Conservation (phyloP, 1,140 invertebrate genomes). For the Lineus longissimus region DNA sequence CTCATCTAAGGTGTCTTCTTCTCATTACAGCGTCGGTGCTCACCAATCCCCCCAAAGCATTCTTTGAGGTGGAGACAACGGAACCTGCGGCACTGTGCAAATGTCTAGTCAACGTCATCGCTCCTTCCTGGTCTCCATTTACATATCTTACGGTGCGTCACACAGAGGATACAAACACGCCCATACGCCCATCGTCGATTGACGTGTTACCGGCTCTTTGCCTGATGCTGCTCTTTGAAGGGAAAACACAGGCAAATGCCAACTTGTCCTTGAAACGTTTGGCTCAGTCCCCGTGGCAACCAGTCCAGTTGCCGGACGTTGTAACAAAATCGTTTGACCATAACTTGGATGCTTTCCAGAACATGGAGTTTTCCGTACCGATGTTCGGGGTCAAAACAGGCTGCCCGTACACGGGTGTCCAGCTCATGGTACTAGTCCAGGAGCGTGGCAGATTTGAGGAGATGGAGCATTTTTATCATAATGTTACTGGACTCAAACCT, state of each 20-base stretch:
- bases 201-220: background rate
- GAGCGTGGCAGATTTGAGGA: background rate
- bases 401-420: background rate
- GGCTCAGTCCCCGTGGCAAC: background rate
- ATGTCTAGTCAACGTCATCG: background rate
- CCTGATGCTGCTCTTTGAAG: background rate
- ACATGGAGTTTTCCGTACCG: background rate
- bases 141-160: background rate
- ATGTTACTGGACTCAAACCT: background rate
- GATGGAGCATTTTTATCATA: constrained; percentile 5
- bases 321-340: background rate
- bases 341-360: background rate
- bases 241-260: background rate
- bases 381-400: constrained; percentile 1
- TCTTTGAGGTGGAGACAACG: background rate
- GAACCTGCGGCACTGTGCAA: background rate
- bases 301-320: background rate
- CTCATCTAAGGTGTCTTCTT: too few species aligned
- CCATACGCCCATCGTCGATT: background rate
- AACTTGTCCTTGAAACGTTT: background rate
- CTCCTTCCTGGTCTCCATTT: background rate
- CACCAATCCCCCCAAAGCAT: background rate
- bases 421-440: constrained; percentile 1
- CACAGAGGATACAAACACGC: background rate
- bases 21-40: background rate